These are phyloP conservation scores for Ascidia mentula DNA, from an alignment of 23 tunicate genomes.

Conservation along the genomic window DNA sequence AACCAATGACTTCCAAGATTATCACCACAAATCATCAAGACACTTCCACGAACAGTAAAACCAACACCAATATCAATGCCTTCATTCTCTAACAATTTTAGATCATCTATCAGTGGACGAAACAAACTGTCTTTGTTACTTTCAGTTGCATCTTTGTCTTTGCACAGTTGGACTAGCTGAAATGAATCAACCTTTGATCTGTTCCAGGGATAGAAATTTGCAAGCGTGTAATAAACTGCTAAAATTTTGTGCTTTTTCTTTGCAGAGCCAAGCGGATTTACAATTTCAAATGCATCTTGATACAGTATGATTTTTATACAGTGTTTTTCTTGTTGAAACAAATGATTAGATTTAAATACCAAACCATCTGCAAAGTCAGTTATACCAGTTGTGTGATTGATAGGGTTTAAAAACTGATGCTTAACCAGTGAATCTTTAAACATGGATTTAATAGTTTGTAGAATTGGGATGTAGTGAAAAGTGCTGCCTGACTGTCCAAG, in stretches of 20 bases:
- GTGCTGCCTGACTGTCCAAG: background rate
- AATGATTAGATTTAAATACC: constrained; percentile 17
- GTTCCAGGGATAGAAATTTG: constrained; percentile 23
- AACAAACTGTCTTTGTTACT: background rate
- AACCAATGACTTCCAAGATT: constrained; percentile 46
- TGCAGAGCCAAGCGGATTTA: constrained; percentile 35
- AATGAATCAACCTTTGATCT: constrained; percentile 29
- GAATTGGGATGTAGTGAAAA: constrained; percentile 36
- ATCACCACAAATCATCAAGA: constrained; percentile 36
- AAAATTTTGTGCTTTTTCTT: constrained; percentile 40
- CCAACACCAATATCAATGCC: constrained; percentile 44
- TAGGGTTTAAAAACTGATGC: constrained; percentile 33
- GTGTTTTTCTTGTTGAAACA: background rate
- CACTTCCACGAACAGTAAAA: background rate
- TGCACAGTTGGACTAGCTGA: constrained; percentile 41
- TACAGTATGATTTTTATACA: constrained; percentile 39
- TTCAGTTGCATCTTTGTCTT: constrained; percentile 10
- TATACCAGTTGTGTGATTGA: background rate
- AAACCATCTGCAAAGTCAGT: constrained; percentile 45
- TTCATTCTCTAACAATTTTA: constrained; percentile 17
- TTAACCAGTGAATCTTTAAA: background rate
- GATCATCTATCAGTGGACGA: constrained; percentile 31
- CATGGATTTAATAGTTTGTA: constrained; percentile 15
- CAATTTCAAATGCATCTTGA: constrained; percentile 40
- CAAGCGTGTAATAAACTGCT: constrained; percentile 51